These are phyloP conservation scores for Dolichallabes microphthalmus DNA, from an alignment of 2,113 vertebrate genomes.

Conservation along the genomic window DNA sequence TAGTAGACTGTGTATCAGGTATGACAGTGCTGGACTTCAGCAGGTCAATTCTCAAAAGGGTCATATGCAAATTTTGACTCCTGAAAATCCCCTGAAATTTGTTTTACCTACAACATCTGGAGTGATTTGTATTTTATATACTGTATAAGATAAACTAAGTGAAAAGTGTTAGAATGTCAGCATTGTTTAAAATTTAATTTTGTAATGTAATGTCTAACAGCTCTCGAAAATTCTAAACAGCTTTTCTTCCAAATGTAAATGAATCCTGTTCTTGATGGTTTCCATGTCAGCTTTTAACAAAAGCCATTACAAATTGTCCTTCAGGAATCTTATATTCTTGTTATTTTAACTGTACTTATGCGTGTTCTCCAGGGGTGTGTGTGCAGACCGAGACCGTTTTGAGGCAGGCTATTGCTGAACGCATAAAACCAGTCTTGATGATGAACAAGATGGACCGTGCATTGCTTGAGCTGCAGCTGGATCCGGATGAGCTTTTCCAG, in stretches of 20 bases:
- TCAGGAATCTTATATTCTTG: background rate
- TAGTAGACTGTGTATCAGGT: slow-evolving; percentile 65
- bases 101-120: background rate
- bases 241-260: background rate
- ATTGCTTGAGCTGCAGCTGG: slow-evolving; percentile 60
- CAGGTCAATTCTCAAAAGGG: slow-evolving; percentile 16
- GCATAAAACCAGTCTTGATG: slow-evolving; percentile 54
- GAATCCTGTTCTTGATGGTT: background rate
- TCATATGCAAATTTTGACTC: background rate
- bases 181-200: background rate
- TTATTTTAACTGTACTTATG: background rate
- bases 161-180: background rate
- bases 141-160: background rate
- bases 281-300: background rate
- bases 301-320: background rate
- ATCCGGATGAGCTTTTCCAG: slow-evolving; percentile 59
- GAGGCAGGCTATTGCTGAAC: slow-evolving; percentile 55
- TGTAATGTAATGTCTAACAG: background rate
- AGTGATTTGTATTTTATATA: background rate
- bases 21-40: slow-evolving; percentile 33
- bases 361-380: slow-evolving; percentile 53
- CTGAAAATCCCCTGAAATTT: background rate
- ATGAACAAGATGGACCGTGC: slow-evolving; percentile 63
- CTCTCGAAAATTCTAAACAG: background rate
- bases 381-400: slow-evolving; percentile 58